These are phyloP conservation scores for Platycheirus rosarum DNA, from an alignment of 2,888 invertebrate species.

Conservation along the genomic window DNA sequence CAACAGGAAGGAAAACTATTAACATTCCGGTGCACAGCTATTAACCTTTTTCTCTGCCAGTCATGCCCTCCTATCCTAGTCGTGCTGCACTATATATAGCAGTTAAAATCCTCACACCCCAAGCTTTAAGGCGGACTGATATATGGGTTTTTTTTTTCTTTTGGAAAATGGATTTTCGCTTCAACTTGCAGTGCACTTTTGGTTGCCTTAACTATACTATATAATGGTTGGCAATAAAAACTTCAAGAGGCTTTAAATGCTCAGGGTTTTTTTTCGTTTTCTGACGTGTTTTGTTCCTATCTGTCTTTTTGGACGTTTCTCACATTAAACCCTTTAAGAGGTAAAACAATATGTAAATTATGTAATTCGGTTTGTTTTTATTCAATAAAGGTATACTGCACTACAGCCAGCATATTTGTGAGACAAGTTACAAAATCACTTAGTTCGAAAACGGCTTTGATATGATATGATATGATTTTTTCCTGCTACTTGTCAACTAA, in stretches of 20 bases:
- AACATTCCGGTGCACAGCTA: conserved; percentile 77
- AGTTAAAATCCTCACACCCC: conserved; percentile 17
- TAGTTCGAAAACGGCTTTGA: no score
- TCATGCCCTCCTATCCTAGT: conserved; percentile 22
- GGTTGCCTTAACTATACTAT: conserved; percentile 45
- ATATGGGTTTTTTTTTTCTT: conserved; percentile 71
- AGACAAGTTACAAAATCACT: no score
- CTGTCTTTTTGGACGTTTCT: conserved; percentile 43
- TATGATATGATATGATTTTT: no score
- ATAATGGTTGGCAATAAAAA: conserved; percentile 66
- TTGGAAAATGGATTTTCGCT: conserved; percentile 68
- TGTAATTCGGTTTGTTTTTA: neutral
- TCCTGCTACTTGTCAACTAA: no score
- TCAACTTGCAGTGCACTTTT: conserved; percentile 70
- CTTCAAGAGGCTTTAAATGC: conserved; percentile 67
- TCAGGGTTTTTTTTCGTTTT: neutral
- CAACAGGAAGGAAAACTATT: conserved; percentile 77
- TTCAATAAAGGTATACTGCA: neutral
- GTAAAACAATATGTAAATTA: conserved; percentile 39
- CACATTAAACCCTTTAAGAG: conserved; percentile 43
- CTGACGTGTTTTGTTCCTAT: conserved; percentile 43
- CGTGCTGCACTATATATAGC: conserved; percentile 7
- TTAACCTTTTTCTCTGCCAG: conserved; percentile 75
- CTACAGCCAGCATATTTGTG: neutral
- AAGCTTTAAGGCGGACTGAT: conserved; percentile 62